These are phyloP conservation scores for Ursus arctos DNA, from an alignment of 2,113 vertebrate genomes.

Conservation along the genomic window DNA sequence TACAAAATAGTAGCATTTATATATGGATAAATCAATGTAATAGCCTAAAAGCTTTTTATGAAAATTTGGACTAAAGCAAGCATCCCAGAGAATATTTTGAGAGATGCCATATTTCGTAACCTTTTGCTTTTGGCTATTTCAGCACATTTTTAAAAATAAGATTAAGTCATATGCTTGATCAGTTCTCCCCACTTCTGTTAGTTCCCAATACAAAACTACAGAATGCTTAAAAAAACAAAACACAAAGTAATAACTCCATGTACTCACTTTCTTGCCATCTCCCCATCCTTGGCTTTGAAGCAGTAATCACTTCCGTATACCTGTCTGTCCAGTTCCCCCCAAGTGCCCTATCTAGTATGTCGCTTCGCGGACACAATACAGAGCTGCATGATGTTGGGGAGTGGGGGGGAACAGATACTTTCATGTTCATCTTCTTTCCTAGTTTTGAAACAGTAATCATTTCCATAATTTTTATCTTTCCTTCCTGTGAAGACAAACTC, in stretches of 20 bases:
- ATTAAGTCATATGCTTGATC: not conserved
- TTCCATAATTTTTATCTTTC: not conserved
- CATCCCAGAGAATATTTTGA: not conserved
- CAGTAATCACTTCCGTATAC: not conserved
- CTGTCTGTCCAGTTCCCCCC: not conserved
- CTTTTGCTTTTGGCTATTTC: slow-evolving; percentile 18
- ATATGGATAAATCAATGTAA: not conserved
- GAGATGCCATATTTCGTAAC: not conserved
- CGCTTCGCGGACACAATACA: not conserved
- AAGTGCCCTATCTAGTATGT: not conserved
- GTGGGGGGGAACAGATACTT: not conserved
- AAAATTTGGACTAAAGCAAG: slow-evolving; percentile 12
- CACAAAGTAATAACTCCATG: not conserved
- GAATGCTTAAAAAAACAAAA: not conserved
- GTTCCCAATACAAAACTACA: not conserved
- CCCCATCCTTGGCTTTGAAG: not conserved
- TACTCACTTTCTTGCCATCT: not conserved
- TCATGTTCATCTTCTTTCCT: not conserved
- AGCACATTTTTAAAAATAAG: not conserved
- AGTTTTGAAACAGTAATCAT: slow-evolving; percentile 3
- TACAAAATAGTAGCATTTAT: not conserved
- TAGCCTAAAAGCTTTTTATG: not conserved
- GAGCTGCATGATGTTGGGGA: not conserved
- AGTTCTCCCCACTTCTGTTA: not conserved
- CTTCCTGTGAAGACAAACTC: not conserved